These are phyloP conservation scores for Spodoptera litura DNA, from an alignment of 1,140 invertebrate genomes.

Conservation along the genomic window DNA sequence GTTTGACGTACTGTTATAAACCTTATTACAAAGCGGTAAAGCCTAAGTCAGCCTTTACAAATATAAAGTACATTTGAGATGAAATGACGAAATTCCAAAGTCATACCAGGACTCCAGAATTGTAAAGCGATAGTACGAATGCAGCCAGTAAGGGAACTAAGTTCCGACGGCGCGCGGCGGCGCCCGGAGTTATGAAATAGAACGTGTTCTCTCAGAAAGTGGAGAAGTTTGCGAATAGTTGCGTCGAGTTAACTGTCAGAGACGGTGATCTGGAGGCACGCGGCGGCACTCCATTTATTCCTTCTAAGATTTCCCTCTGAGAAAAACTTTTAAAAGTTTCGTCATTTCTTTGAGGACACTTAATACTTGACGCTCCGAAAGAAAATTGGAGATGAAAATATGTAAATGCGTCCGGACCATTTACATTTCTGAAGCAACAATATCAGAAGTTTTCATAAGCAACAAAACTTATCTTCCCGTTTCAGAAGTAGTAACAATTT, in stretches of 20 bases:
- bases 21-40: no score
- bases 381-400: constrained; percentile 35
- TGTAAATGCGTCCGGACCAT: constrained; percentile 28
- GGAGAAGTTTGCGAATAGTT: constrained; percentile 34
- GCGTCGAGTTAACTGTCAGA: constrained; percentile 35
- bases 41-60: no score
- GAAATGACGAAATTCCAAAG: no score
- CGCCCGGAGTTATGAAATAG: constrained; percentile 24
- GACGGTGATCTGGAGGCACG: constrained; percentile 2
- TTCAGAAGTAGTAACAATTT: constrained; percentile 23
- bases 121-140: constrained; percentile 1
- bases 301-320: background rate
- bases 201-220: constrained; percentile 26
- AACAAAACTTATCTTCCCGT: constrained; percentile 8
- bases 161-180: background rate
- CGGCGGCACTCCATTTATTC: constrained; percentile 12
- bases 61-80: no score
- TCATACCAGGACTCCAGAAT: background rate
- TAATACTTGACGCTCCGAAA: constrained; percentile 26
- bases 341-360: constrained; percentile 21
- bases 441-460: constrained; percentile 10
- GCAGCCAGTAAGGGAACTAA: constrained; percentile 10
- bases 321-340: constrained; percentile 34
- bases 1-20: no score
- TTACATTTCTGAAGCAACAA: constrained; percentile 17